phyloP scores from a whole-genome alignment of 1,140 invertebrate species.

The Orchesella cincta region DNA sequence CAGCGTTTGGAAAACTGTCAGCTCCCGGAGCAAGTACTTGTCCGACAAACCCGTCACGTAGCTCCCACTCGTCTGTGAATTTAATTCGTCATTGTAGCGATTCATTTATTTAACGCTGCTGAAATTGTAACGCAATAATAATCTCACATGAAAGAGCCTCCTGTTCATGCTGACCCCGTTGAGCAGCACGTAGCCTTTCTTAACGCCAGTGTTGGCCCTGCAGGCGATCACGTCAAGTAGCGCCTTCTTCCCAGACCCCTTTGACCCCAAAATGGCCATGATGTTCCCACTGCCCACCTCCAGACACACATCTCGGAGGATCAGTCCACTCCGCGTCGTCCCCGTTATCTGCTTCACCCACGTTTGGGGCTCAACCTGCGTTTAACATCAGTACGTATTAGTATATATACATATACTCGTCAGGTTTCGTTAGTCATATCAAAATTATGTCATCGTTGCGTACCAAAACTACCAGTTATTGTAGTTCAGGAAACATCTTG shows the following conservation, averaged over 20 bases:
- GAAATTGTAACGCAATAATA: neutral
- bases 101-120: neutral
- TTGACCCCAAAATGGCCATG: slow-evolving; percentile 86
- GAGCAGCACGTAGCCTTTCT: slow-evolving; percentile 77
- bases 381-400: too few species aligned
- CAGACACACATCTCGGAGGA: slow-evolving; percentile 86
- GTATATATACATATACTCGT: neutral
- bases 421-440: neutral
- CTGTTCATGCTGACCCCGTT: slow-evolving; percentile 79
- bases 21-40: slow-evolving; percentile 68
- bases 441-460: too few species aligned
- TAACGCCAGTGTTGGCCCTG: slow-evolving; percentile 61
- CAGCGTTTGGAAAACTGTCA: slow-evolving; percentile 82
- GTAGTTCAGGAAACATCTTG: too few species aligned
- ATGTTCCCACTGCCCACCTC: slow-evolving; percentile 88
- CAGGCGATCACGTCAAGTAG: slow-evolving; percentile 86
- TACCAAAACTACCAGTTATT: too few species aligned
- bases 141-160: slow-evolving; percentile 77
- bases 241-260: slow-evolving; percentile 88
- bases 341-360: slow-evolving; percentile 76
- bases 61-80: slow-evolving; percentile 34
- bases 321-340: slow-evolving; percentile 75
- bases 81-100: neutral
- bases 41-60: slow-evolving; percentile 39
- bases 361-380: slow-evolving; percentile 75